Evolutionary conservation across 2,113 vertebrate genomes (phyloP), one percentile per base, ranked within the genome.

Genomic region (Aegotheles bennettii): DNA sequence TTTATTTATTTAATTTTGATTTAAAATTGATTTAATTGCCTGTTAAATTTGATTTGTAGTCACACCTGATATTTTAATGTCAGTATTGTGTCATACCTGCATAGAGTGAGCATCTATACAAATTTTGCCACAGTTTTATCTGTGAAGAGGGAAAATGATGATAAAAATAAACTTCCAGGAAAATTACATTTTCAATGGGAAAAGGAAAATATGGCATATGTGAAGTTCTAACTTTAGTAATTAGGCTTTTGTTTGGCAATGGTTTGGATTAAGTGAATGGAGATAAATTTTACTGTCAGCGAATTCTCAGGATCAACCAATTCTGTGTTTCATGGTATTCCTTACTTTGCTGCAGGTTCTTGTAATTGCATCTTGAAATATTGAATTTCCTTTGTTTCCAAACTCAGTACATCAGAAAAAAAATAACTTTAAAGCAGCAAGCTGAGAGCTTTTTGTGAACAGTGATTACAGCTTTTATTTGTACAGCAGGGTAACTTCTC

Each of bases 401-500:
- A 93, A 96, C 48, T 53, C 78, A 75, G 77, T 91, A 56, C 48
- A 64, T 82, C 43, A 71, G 42, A 28, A 71, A 74, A 94, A 45
- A 60, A 74, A 59, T 5, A 51, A 67, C 83, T 90, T 77, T 28
- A 94, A 92, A 94, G 93, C 69, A 71, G 54, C 51, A 82, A 84
- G 87, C 80, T 75, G 76, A 91, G 84, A 87, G 51, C 36, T 87
- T 94, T 95, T 84, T 87, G 56, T 95, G 89, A 94, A 57, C 73
- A 82, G 61, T 84, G 89, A 87, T 94, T 97, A 92, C 84, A 91
- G 81, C 84, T 84, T 93, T 92, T 91, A 93, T 84, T 92, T 91
- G 61, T 94, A 48, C 69, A 76, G 77, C 61, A 93, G 87, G 36
- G 68, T 89, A 96, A 95, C 77, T 93, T 95, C 69, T 96, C 94